Conservation (phyloP, 92 coral and sea anemone genomes). For the Pocillopora grandis region DNA sequence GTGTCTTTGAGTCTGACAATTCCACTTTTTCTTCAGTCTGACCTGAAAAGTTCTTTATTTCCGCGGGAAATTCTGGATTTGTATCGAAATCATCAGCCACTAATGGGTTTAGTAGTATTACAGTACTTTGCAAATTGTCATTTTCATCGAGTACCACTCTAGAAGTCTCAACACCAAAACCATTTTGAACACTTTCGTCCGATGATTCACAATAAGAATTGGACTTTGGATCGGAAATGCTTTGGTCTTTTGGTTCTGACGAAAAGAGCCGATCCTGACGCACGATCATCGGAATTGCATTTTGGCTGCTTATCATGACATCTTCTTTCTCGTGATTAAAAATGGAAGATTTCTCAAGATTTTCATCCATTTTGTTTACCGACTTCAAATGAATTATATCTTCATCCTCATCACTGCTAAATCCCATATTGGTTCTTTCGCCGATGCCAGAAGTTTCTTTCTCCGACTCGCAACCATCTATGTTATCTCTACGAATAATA, state of each 20-base stretch:
- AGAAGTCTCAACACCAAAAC: background rate
- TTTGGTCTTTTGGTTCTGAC: background rate
- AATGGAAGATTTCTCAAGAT: background rate
- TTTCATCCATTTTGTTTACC: background rate
- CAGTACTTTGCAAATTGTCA: background rate
- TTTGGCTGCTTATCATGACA: background rate
- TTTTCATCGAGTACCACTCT: slow-evolving; percentile 11
- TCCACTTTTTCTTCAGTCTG: background rate
- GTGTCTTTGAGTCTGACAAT: background rate
- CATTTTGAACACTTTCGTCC: background rate
- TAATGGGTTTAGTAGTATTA: background rate
- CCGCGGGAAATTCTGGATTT: background rate
- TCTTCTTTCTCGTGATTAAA: background rate
- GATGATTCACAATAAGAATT: background rate
- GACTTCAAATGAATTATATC: background rate
- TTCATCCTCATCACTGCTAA: slow-evolving; percentile 28
- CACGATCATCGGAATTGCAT: background rate
- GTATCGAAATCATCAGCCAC: background rate
- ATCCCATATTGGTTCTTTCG: slow-evolving; percentile 19
- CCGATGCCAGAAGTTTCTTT: background rate
- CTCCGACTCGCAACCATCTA: slow-evolving; percentile 41
- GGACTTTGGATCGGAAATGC: background rate
- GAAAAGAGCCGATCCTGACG: background rate
- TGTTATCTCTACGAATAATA: slow-evolving; percentile 24
- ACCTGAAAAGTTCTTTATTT: background rate